These are phyloP conservation scores for Coenonympha arcania DNA, from an alignment of 2,888 invertebrate species.

Conservation along the genomic window DNA sequence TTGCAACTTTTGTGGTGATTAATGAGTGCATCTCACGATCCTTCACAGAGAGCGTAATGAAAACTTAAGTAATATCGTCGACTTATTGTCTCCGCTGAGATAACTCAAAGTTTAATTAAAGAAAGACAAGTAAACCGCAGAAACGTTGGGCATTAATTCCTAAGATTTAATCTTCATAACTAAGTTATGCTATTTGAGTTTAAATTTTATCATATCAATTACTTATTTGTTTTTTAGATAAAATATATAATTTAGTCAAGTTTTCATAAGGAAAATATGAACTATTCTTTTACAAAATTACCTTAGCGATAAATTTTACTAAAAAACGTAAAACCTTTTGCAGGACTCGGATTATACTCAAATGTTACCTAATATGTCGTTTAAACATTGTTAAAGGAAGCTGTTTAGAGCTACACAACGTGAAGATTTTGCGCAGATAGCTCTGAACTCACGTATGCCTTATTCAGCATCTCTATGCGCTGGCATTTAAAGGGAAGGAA, in stretches of 20 bases:
- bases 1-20: conserved; percentile 11
- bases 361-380: neutral
- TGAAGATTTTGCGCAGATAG: conserved; percentile 2
- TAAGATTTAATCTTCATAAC: neutral
- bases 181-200: too few species aligned
- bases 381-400: neutral
- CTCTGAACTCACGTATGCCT: conserved; percentile 16
- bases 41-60: conserved; percentile 5
- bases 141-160: neutral
- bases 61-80: conserved; percentile 3
- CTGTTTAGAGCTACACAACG: neutral
- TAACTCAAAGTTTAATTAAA: neutral
- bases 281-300: too few species aligned
- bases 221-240: too few species aligned
- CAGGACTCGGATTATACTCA: too few species aligned
- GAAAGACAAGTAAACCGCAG: neutral
- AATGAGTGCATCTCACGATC: conserved; percentile 8
- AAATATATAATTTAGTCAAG: too few species aligned
- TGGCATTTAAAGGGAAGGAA: conserved; percentile 22
- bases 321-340: too few species aligned
- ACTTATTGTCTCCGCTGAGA: neutral
- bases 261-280: too few species aligned
- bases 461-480: conserved; percentile 21
- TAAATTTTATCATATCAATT: too few species aligned
- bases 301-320: too few species aligned